Percentiles rank a stretch among this genome's conserved stretches.
Conservation (phyloP, 64 coral and sea anemone genomes). For the Catalaphyllia jardinei region DNA sequence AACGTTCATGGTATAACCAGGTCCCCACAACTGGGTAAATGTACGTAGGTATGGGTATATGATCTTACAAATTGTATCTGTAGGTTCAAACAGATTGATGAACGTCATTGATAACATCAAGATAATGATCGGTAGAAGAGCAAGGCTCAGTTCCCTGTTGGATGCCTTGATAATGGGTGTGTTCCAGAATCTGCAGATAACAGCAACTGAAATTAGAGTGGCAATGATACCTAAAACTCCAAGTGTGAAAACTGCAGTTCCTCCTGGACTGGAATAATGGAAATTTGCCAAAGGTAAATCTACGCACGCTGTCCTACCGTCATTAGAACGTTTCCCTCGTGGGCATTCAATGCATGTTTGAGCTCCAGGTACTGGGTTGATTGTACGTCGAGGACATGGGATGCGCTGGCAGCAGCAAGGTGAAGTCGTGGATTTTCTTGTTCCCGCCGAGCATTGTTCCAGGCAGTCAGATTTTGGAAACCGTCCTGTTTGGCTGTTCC, state of each 20-base stretch:
- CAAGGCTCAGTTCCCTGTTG: slow-evolving; percentile 56
- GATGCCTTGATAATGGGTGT: slow-evolving; percentile 79
- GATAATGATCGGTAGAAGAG: slow-evolving; percentile 32
- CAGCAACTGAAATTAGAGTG: slow-evolving; percentile 25
- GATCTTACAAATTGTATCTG: slow-evolving; percentile 22
- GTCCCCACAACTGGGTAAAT: too few species aligned
- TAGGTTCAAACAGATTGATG: slow-evolving; percentile 42
- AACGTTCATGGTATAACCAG: too few species aligned
- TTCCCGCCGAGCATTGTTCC: slow-evolving; percentile 36
- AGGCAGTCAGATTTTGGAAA: slow-evolving; percentile 53
- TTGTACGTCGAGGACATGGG: slow-evolving; percentile 10
- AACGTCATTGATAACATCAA: slow-evolving; percentile 17
- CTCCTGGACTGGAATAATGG: neutral
- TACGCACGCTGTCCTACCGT: slow-evolving; percentile 28
- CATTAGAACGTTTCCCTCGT: slow-evolving; percentile 2
- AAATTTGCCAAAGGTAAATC: slow-evolving; percentile 28
- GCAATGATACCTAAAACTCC: slow-evolving; percentile 34
- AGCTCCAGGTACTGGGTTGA: slow-evolving; percentile 23
- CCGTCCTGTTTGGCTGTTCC: neutral
- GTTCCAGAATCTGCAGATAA: slow-evolving; percentile 52
- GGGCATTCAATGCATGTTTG: slow-evolving; percentile 62
- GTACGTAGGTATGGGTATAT: slow-evolving; percentile 12
- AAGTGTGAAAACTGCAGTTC: slow-evolving; percentile 35
- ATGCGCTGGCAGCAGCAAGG: slow-evolving; percentile 76
- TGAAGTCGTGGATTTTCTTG: slow-evolving; percentile 15